Conservation (phyloP, 2,888 invertebrate genomes). For the Eupithecia subfuscata region DNA sequence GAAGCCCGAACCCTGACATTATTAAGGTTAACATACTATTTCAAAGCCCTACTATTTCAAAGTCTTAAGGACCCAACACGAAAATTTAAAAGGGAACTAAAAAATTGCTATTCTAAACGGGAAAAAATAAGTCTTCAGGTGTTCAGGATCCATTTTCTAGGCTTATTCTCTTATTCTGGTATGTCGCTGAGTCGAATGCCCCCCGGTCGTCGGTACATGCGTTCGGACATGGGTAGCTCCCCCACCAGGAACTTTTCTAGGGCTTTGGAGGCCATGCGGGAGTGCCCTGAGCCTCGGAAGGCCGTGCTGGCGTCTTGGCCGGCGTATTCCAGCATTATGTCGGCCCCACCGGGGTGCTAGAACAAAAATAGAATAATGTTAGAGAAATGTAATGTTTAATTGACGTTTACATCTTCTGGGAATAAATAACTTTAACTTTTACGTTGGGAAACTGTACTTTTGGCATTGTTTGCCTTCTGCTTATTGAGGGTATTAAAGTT, state of each 20-base stretch:
- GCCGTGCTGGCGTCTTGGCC: constrained; percentile 93
- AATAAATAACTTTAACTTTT: neutral
- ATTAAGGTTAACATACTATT: constrained; percentile 44
- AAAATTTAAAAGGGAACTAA: neutral
- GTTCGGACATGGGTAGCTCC: constrained; percentile 88
- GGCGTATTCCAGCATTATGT: constrained; percentile 92
- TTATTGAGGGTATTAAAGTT: neutral
- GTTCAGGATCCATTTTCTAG: neutral
- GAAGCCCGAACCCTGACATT: constrained; percentile 52
- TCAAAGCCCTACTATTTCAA: constrained; percentile 34
- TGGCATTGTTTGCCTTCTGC: neutral
- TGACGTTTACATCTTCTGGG: neutral
- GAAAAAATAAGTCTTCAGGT: neutral
- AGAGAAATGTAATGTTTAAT: constrained; percentile 34
- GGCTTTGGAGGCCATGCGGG: constrained; percentile 85
- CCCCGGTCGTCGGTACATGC: constrained; percentile 87
- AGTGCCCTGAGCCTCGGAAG: constrained; percentile 92
- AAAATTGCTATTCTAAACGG: neutral
- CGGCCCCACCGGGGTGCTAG: constrained; percentile 93
- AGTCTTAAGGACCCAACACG: constrained; percentile 31
- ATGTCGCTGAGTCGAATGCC: constrained; percentile 85
- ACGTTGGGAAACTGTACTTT: neutral
- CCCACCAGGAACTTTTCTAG: constrained; percentile 90
- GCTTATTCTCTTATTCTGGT: constrained; percentile 69
- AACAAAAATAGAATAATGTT: constrained; percentile 48